Conservation (phyloP, 2,888 invertebrate genomes). For the Lasioglossum villosulum region DNA sequence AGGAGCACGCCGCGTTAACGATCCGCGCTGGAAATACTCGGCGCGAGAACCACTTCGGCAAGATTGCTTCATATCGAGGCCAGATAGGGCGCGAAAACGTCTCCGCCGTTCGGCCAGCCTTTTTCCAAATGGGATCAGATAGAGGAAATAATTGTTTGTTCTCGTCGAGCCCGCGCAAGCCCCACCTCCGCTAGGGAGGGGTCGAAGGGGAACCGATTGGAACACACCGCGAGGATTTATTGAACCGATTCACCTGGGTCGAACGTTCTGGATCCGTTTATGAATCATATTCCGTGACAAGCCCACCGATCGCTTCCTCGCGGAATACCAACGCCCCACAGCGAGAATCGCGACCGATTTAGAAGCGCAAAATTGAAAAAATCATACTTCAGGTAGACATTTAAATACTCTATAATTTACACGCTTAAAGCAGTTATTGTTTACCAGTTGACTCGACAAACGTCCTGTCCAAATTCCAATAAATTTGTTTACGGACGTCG, state of each 20-base stretch:
- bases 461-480: too few species aligned
- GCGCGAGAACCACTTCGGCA: background rate
- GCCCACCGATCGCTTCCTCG: constrained; percentile 28
- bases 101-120: background rate
- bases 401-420: too few species aligned
- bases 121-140: constrained; percentile 40
- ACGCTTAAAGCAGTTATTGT: too few species aligned
- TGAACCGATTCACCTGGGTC: constrained; percentile 48
- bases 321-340: constrained; percentile 4
- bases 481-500: too few species aligned
- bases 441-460: too few species aligned
- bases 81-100: constrained; percentile 9
- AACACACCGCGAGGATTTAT: constrained; percentile 39
- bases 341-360: too few species aligned
- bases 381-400: too few species aligned
- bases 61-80: constrained; percentile 17
- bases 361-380: too few species aligned
- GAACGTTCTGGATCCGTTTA: constrained; percentile 49
- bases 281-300: constrained; percentile 55
- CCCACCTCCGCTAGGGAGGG: background rate
- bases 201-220: background rate
- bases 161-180: constrained; percentile 13
- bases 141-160: constrained; percentile 50
- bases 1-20: background rate
- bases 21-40: background rate